phyloP scores from a whole-genome alignment of 2,888 invertebrate genomes.

The Ptilodon capucinus region DNA sequence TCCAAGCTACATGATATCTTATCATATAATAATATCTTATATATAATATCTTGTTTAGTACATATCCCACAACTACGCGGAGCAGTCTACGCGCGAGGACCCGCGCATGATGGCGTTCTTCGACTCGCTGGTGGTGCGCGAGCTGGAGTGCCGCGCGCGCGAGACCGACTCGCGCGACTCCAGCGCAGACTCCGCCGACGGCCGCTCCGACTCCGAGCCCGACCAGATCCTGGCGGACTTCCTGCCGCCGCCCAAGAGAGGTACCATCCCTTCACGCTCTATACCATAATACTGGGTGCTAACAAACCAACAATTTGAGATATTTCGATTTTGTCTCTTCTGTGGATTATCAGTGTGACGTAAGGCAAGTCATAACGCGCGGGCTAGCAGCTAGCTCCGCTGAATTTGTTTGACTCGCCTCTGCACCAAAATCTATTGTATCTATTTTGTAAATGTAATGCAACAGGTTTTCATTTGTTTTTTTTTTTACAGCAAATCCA shows the following conservation, averaged over 20 bases:
- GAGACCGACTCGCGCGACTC: constrained; percentile 52
- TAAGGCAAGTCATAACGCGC: too few species aligned
- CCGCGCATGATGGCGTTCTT: constrained; percentile 98
- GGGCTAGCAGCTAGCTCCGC: too few species aligned
- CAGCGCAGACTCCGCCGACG: constrained; percentile 54
- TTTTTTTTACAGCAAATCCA: constrained; percentile 46
- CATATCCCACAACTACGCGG: constrained; percentile 94
- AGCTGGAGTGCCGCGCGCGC: constrained; percentile 89
- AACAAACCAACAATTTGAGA: too few species aligned
- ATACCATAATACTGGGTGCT: too few species aligned
- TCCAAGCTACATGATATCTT: too few species aligned
- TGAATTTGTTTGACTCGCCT: not conserved
- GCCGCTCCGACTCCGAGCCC: constrained; percentile 59
- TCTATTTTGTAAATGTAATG: too few species aligned
- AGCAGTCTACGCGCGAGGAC: constrained; percentile 94
- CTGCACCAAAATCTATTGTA: not conserved
- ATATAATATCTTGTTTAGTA: constrained; percentile 66
- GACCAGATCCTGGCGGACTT: constrained; percentile 65
- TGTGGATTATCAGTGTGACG: too few species aligned
- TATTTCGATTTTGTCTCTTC: too few species aligned
- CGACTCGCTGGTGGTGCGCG: constrained; percentile 95
- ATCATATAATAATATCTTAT: too few species aligned
- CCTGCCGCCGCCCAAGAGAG: constrained; percentile 63
- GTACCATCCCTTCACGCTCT: constrained; percentile 25
- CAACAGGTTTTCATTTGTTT: constrained; percentile 8